Evolutionary conservation across 2,113 vertebrate species (phyloP), one percentile per base, ranked within the genome.

Genomic region (Thalassarche chlororhynchos): DNA sequence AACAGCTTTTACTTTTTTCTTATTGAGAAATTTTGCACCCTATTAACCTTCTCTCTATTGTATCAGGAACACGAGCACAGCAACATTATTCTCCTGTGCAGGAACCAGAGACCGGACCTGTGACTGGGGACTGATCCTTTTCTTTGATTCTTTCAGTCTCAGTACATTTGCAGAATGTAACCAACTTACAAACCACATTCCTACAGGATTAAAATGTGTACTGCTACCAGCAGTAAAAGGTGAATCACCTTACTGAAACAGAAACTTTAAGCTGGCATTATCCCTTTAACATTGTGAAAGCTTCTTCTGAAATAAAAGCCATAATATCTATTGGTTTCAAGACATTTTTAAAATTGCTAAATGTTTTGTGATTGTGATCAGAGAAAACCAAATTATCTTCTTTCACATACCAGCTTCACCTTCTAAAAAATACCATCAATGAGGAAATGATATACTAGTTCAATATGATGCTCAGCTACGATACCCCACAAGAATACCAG

Each of bases 1-100:
- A 97, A 91, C 46, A 85, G 65, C 57, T 95, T 96, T 94, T 71
- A 47, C 52, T 80, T 97, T 97, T 89, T 89, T 91, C 40, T 69
- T 77, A 77, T 21, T 31, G 58, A 93, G 71, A 95, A 95, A 87
- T 90, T 94, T 87, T 93, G 94, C 79, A 95, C 91, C 58, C 81
- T 96, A 91, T 96, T 96, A 96, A 97, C 93, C 93, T 97, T 87
- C 49, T 40, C n/a, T 62, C 75, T 85, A 2, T 20, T 76, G 23
- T 80, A 85, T 20, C 46, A 51, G 75, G 61, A 91, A 91, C 84
- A 77, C 0, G 1, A 90, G 36, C n/a, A 47, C n/a, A 96, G 78
- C 14, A 87, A 79, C 24, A 28, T 72, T 85, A 74, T 93, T 90
- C 12, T 71, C 36, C 44, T 47, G 58, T 10, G 36, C 49, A 40